These are phyloP conservation scores for Spongia lamella DNA, from an alignment of 37 sponge, comb jelly and placozoan species.

Conservation along the genomic window DNA sequence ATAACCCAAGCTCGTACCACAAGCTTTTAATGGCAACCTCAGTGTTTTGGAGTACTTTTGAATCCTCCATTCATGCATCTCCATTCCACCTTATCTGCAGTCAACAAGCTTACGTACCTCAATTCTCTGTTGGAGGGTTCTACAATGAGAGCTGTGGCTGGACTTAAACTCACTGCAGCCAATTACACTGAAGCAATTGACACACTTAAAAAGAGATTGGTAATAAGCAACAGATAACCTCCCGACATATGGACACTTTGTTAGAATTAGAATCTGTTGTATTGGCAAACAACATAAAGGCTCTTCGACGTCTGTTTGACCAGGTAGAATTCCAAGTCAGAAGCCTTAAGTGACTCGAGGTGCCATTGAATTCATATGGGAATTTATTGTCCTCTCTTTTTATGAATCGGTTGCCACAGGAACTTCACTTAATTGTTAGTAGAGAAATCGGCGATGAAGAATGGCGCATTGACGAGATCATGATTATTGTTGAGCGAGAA, in stretches of 20 bases:
- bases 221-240: slow-evolving; percentile 21
- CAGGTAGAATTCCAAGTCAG: slow-evolving; percentile 21
- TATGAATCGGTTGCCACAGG: slow-evolving; percentile 30
- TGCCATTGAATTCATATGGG: slow-evolving; percentile 14
- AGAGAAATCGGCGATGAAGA: slow-evolving; percentile 19
- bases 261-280: slow-evolving; percentile 31
- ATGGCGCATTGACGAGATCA: slow-evolving; percentile 20
- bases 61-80: slow-evolving; percentile 7
- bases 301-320: slow-evolving; percentile 33
- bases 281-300: slow-evolving; percentile 17
- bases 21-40: slow-evolving; percentile 26
- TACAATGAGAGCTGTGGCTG: slow-evolving; percentile 8
- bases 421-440: slow-evolving; percentile 10
- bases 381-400: slow-evolving; percentile 22
- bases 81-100: slow-evolving; percentile 5
- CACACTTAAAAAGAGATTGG: slow-evolving; percentile 27
- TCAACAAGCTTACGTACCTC: slow-evolving; percentile 41
- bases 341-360: slow-evolving; percentile 29
- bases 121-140: slow-evolving; percentile 8
- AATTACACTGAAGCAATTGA: slow-evolving; percentile 44
- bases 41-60: slow-evolving; percentile 25
- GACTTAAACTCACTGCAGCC: slow-evolving; percentile 13
- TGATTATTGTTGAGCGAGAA: slow-evolving; percentile 15
- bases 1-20: slow-evolving; percentile 20
- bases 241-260: too few relatives aligned